Evolutionary conservation across 2,113 vertebrate genomes (phyloP), one percentile per base, ranked within the genome.

Genomic region (Hippoglossus stenolepis): DNA sequence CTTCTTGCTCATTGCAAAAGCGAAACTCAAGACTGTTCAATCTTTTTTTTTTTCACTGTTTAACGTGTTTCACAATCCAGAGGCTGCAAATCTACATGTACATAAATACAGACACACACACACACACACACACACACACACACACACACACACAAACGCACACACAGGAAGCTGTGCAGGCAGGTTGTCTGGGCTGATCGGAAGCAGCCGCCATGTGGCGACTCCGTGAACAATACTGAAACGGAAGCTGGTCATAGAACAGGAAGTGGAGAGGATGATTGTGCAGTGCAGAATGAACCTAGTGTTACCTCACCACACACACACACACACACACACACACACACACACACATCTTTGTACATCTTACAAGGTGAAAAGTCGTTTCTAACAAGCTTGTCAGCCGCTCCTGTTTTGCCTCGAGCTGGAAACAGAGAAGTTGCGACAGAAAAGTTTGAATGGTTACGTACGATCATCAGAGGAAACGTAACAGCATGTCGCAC

Each of bases 211-310:
- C 63, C 1, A 31, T 70, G 85, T 53, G 69, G 66, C 0, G 21
- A 65, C 74, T 70, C 40, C 17, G 57, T 70, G 83, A 90, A 92
- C 91, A 93, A 93, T 89, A 73, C 86, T 80, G 70, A 84, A 90
- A 80, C 73, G 90, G 92, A 94, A 92, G 72, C 83, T 60, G 20
- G 65, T 81, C 70, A 77, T 20, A 85, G 79, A 90, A 92, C 87
- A 90, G 93, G 93, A 94, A 94, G 87, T 83, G 47, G 40, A 75
- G 70, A 68, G 28, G 58, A 85, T 70, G 80, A 84, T 74, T 88
- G 17, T 51, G 69, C 66, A 77, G 73, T 91, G 82, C 79, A 64
- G 51, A 66, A 23, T 3, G 20, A 67, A 64, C 60, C 59, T 59
- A 56, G 59, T 49, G 24, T 45, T 17, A 9, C 58, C 2, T 67